Percentiles rank a stretch among this genome's conserved stretches.
These are phyloP conservation scores for Gobionotothen gibberifrons DNA, from an alignment of 2,797 vertebrate genomes.

Conservation along the genomic window DNA sequence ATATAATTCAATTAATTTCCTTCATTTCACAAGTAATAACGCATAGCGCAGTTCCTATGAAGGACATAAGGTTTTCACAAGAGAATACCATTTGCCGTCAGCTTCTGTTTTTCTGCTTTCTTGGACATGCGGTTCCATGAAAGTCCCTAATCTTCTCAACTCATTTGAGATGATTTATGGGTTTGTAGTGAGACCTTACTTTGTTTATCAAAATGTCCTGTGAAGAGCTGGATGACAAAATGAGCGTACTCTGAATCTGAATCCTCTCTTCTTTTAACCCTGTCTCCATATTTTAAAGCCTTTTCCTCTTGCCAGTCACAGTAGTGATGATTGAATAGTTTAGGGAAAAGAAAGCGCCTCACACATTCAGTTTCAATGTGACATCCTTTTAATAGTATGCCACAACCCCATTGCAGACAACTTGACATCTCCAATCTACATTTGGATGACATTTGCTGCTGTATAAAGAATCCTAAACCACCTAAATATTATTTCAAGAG, in stretches of 20 bases:
- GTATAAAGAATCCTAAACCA: constrained; percentile 44
- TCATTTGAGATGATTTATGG: constrained; percentile 73
- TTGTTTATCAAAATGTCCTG: constrained; percentile 67
- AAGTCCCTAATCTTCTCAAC: constrained; percentile 67
- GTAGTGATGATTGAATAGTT: constrained; percentile 55
- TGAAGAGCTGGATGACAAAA: constrained; percentile 47
- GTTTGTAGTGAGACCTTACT: constrained; percentile 53
- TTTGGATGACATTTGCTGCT: constrained; percentile 62
- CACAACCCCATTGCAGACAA: constrained; percentile 45
- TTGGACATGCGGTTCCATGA: constrained; percentile 47
- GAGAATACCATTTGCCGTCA: constrained; percentile 40
- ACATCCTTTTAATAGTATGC: constrained; percentile 61
- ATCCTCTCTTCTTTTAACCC: constrained; percentile 9
- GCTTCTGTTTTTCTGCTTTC: constrained; percentile 60
- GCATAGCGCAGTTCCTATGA: constrained; percentile 71
- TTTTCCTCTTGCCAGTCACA: constrained; percentile 55
- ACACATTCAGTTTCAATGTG: constrained; percentile 51
- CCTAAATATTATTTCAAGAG: constrained; percentile 26
- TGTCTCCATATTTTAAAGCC: constrained; percentile 22
- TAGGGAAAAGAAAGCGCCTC: constrained; percentile 34
- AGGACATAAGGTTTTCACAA: constrained; percentile 58
- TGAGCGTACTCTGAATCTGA: constrained; percentile 26
- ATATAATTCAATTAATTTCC: constrained; percentile 86
- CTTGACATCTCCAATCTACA: constrained; percentile 58
- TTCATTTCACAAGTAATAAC: constrained; percentile 85